Percentiles rank a stretch among this genome's conserved stretches.
These are phyloP conservation scores for Rhorus exstirpatorius DNA, from an alignment of 2,888 invertebrate species.

Conservation along the genomic window DNA sequence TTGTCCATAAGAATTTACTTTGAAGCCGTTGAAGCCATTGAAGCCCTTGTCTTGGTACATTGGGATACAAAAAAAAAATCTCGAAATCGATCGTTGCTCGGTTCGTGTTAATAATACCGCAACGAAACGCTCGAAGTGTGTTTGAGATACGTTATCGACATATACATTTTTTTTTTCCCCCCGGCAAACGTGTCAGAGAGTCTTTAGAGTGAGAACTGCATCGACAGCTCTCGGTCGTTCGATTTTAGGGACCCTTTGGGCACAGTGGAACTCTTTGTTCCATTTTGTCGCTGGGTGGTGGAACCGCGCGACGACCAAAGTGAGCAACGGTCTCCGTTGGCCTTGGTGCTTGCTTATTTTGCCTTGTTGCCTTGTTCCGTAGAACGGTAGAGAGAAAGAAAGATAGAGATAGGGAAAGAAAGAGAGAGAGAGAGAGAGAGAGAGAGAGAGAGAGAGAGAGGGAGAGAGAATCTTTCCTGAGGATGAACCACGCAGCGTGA, in stretches of 20 bases:
- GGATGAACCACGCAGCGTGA: slow-evolving; percentile 39
- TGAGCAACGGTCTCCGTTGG: slow-evolving; percentile 69
- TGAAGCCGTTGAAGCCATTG: too few relatives aligned
- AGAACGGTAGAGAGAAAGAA: slow-evolving; percentile 7
- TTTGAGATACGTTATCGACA: slow-evolving; percentile 27
- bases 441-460: slow-evolving; percentile 18
- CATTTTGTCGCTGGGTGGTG: slow-evolving; percentile 55
- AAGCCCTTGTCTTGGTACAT: neutral
- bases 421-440: slow-evolving; percentile 25
- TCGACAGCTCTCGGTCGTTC: slow-evolving; percentile 55
- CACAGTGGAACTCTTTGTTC: slow-evolving; percentile 70
- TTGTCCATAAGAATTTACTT: neutral
- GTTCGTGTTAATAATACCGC: neutral
- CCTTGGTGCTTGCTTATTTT: slow-evolving; percentile 63
- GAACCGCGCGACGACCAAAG: slow-evolving; percentile 58
- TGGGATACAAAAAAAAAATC: neutral
- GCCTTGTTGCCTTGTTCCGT: slow-evolving; percentile 52
- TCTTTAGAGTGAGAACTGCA: slow-evolving; percentile 40
- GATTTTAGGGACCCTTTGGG: slow-evolving; percentile 66
- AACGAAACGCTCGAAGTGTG: slow-evolving; percentile 3
- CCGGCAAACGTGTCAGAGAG: slow-evolving; percentile 4
- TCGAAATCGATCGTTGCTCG: neutral
- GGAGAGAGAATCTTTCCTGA: slow-evolving; percentile 12
- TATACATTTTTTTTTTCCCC: slow-evolving; percentile 4
- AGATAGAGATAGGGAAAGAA: slow-evolving; percentile 17